Evolutionary conservation across 37 sponge, comb jelly and placozoan genomes (phyloP), one percentile per base, ranked within the genome.

Genomic region (Bolinopsis microptera): DNA sequence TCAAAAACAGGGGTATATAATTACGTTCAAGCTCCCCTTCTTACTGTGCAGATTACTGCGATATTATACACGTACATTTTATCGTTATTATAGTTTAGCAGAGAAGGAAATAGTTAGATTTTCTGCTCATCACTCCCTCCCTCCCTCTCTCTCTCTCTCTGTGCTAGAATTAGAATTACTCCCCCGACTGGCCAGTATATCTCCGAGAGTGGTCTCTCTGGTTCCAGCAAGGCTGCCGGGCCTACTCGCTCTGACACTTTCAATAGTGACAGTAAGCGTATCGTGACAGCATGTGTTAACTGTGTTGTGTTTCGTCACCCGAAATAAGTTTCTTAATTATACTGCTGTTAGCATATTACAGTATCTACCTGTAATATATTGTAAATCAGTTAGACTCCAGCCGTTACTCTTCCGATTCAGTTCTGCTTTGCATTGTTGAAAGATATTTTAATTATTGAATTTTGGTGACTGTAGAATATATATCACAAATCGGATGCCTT

Each of bases 91-190:
- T 48, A 48, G 61, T 13, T 48, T 48, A 48, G 61, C 13, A 13
- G 61, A 13, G 9, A 18, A 48, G 61, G 61, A 48, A 48, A 48
- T 48, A 48, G 61, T 48, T 48, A 48, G 61, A 48, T 28, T 72
- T 28, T 72, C 75, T 72, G 5, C 18, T 28, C 31, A n/a, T 72
- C 75, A 30, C 75, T 72, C 75, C 18, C n/a, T 72, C 75, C 18
- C 75, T 72, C 75, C 18, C 75, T 72, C 75, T 72, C 75, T 72
- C 75, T 72, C 75, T 72, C 75, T 21, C 75, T 72, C 75, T 67
- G 18, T 67, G 18, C 21, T 21, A 22, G 18, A 67, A 13, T 67
- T 21, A 72, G 75, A 72, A 28, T 72, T n/a, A 72, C 75, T 30
- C 22, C 61, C 13, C 61, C 61, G 9, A 48, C 61, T 48, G 61